These are phyloP conservation scores for Diarsia brunnea DNA, from an alignment of 2,888 invertebrate species.

Conservation along the genomic window DNA sequence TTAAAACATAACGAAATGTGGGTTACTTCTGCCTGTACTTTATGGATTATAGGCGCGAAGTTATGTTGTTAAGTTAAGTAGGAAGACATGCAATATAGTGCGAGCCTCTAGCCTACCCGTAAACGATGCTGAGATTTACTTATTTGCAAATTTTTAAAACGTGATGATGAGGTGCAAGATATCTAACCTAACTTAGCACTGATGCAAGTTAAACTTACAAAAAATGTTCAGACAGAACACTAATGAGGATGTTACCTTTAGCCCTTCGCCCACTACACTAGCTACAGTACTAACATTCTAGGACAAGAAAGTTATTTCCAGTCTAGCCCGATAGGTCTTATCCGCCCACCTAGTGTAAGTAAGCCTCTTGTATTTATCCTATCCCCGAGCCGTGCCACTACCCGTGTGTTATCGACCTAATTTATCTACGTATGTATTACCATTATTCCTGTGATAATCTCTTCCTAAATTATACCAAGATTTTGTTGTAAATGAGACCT, in stretches of 20 bases:
- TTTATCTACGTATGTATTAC: conserved; percentile 51
- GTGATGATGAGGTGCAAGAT: background rate
- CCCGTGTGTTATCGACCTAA: conserved; percentile 46
- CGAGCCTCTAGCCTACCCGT: background rate
- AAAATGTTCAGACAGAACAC: background rate
- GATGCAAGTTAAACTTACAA: background rate
- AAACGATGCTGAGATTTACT: background rate
- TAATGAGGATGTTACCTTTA: conserved; percentile 24
- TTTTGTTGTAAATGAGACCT: conserved; percentile 1
- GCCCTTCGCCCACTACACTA: conserved; percentile 1
- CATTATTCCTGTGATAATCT: conserved; percentile 38
- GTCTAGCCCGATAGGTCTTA: conserved; percentile 44
- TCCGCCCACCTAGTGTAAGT: conserved; percentile 50
- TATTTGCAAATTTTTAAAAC: too few relatives aligned
- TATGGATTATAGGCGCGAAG: background rate
- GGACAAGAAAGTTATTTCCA: conserved; percentile 55
- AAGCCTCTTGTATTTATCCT: conserved; percentile 51
- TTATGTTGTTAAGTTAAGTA: background rate
- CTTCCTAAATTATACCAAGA: conserved; percentile 14
- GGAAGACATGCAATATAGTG: background rate
- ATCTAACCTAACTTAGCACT: background rate
- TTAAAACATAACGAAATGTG: background rate
- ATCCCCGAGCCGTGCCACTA: conserved; percentile 37
- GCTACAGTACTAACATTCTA: conserved; percentile 30
- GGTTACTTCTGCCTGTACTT: background rate